Conservation (phyloP, 2,113 vertebrate genomes). For the Gymnobelideus leadbeateri region DNA sequence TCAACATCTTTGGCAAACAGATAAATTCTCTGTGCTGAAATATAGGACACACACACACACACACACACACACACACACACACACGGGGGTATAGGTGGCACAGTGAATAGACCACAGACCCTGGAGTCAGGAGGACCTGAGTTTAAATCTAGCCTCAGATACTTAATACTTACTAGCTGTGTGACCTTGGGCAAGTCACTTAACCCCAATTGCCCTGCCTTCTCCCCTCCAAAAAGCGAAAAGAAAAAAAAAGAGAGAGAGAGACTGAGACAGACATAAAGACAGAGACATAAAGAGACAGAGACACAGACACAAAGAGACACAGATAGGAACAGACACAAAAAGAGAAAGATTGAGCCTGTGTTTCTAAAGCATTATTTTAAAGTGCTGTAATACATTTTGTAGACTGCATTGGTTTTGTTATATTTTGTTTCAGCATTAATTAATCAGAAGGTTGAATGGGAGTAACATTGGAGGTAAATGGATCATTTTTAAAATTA, state of each 20-base stretch:
- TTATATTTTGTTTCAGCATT: constrained; percentile 43
- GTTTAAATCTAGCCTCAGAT: too few species aligned
- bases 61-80: too few species aligned
- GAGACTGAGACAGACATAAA: not conserved
- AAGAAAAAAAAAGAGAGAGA: not conserved
- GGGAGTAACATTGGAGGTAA: constrained; percentile 44
- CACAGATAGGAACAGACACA: not conserved
- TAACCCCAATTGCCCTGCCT: too few species aligned
- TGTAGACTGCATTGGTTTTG: not conserved
- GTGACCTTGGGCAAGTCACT: too few species aligned
- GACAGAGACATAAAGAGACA: too few species aligned
- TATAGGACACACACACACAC: too few species aligned
- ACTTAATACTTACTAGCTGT: too few species aligned
- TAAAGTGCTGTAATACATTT: not conserved
- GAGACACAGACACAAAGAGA: not conserved
- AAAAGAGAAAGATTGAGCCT: not conserved
- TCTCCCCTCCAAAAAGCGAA: not conserved
- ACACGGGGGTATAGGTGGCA: too few species aligned
- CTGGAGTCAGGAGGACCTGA: too few species aligned
- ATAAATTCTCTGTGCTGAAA: not conserved
- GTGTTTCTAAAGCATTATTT: not conserved
- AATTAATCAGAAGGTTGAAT: constrained; percentile 60
- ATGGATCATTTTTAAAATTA: constrained; percentile 59
- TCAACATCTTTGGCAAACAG: not conserved
- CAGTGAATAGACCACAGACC: too few species aligned